Evolutionary conservation across 1,140 invertebrate genomes (phyloP).

Genomic region (Pseudomyrmex dendroicus): DNA sequence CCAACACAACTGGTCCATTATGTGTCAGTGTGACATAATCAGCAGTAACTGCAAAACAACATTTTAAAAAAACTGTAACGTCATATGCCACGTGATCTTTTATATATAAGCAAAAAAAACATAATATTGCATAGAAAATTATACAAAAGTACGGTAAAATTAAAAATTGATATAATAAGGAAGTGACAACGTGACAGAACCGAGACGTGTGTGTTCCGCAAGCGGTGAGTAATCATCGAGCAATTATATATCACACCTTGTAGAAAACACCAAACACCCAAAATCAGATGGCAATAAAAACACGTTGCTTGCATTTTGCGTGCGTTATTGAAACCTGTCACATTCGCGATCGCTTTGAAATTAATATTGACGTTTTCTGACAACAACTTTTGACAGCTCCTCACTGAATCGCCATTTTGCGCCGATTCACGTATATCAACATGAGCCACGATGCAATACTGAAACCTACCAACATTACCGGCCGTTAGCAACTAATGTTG

Average conservation of each 20-base stretch:
- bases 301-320: slow-evolving; percentile 60
- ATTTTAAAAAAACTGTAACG: not conserved
- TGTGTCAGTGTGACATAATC: slow-evolving; percentile 82
- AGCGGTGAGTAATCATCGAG: not conserved
- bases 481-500: no score
- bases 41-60: slow-evolving; percentile 72
- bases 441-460: no score
- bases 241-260: slow-evolving; percentile 54
- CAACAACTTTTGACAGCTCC: not conserved
- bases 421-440: no score
- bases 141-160: not conserved
- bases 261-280: slow-evolving; percentile 41
- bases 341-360: slow-evolving; percentile 41
- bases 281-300: slow-evolving; percentile 71
- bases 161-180: not conserved
- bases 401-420: slow-evolving; percentile 24
- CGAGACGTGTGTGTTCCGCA: not conserved
- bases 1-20: slow-evolving; percentile 88
- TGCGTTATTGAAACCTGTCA: slow-evolving; percentile 43
- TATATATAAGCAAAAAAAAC: not conserved
- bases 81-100: no score
- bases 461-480: not conserved
- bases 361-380: not conserved
- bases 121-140: not conserved
- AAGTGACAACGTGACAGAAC: slow-evolving; percentile 3